Conservation (phyloP, 2,888 invertebrate genomes). For the Phymatocera aterrima region DNA sequence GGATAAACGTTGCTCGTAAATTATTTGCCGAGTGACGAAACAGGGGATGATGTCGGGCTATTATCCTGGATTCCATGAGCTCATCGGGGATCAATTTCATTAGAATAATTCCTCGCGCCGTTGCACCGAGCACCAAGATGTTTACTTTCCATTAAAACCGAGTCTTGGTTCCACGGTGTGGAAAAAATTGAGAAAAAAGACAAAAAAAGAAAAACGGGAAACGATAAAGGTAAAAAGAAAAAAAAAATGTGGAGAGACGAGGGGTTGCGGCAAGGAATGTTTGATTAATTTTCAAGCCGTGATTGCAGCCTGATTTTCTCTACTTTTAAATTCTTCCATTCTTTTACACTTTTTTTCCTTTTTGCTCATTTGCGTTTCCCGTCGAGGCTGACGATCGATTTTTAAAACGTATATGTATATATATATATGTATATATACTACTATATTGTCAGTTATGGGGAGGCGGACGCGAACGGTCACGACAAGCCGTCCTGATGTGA, state of each 20-base stretch:
- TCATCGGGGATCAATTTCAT: slow-evolving; percentile 38
- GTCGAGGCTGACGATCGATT: neutral
- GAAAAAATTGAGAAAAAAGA: neutral
- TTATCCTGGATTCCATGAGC: slow-evolving; percentile 6
- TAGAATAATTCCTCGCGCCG: slow-evolving; percentile 29
- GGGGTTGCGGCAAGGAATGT: neutral
- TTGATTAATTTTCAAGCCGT: slow-evolving; percentile 23
- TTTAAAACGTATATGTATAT: neutral
- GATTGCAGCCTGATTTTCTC: neutral
- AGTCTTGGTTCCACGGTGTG: neutral
- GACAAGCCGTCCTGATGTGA: no score
- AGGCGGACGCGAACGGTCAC: no score
- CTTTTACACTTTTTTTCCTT: neutral
- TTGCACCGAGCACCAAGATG: slow-evolving; percentile 18
- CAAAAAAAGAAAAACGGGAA: neutral
- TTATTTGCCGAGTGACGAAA: neutral
- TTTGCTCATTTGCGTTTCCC: neutral
- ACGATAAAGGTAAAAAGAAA: no score
- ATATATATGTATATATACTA: no score
- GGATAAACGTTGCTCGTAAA: neutral
- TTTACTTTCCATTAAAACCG: slow-evolving; percentile 30
- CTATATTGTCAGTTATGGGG: no score
- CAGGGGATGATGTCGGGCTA: neutral
- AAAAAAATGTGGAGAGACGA: neutral
- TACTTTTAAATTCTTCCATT: neutral